These are phyloP conservation scores for Thripadectes ignobilis DNA, from an alignment of 2,797 vertebrate species.

Conservation along the genomic window DNA sequence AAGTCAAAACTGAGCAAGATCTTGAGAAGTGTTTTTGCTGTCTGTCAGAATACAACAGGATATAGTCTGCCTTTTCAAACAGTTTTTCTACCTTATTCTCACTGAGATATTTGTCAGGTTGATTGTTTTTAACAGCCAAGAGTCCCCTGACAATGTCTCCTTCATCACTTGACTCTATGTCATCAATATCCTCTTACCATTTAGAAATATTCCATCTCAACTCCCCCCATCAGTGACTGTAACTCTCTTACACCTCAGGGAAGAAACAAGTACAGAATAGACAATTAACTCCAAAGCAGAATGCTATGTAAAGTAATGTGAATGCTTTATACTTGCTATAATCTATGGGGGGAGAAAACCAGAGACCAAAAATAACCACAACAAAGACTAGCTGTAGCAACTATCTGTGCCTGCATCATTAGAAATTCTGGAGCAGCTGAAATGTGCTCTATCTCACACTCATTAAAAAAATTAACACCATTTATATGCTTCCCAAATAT, in stretches of 20 bases:
- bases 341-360: constrained; percentile 53
- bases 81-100: background rate
- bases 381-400: constrained; percentile 5
- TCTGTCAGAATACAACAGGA: background rate
- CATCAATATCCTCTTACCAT: background rate
- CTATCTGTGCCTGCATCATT: background rate
- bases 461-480: background rate
- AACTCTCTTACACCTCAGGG: background rate
- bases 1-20: background rate
- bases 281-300: background rate
- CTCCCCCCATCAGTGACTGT: background rate
- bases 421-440: background rate
- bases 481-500: background rate
- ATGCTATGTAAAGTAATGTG: background rate
- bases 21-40: background rate
- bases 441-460: background rate
- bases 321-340: background rate
- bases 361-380: constrained; percentile 16
- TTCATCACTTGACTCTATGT: background rate
- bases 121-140: background rate
- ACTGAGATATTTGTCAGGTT: background rate
- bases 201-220: constrained; percentile 22
- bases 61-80: constrained; percentile 13
- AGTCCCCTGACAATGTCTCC: background rate
- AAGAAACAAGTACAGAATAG: background rate